phyloP scores from a whole-genome alignment of 1,140 invertebrate species.

The Adoxophyes honmai region DNA sequence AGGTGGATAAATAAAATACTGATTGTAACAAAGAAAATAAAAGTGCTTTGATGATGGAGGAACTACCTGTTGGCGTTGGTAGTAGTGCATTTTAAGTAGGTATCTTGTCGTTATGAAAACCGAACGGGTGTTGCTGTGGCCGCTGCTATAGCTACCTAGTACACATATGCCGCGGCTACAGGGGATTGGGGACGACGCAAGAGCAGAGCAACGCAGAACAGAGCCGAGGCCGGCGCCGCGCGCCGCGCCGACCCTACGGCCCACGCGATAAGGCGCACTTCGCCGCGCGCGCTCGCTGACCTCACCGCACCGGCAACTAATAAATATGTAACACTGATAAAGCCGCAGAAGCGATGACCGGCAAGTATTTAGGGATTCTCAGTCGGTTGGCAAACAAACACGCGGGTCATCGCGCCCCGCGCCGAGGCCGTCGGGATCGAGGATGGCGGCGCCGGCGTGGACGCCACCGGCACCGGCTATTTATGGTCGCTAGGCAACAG shows the following conservation, averaged over 20 bases:
- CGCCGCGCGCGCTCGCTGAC: conserved; percentile 60
- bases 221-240: conserved; percentile 55
- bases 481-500: conserved; percentile 31
- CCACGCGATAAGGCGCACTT: conserved; percentile 64
- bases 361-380: conserved; percentile 61
- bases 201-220: conserved; percentile 60
- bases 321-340: conserved; percentile 77
- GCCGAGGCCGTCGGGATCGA: neutral
- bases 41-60: too few relatives aligned
- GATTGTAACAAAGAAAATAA: too few relatives aligned
- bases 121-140: neutral
- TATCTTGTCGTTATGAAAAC: too few relatives aligned
- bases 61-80: too few relatives aligned
- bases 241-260: conserved; percentile 56
- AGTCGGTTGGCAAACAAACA: conserved; percentile 47
- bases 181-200: conserved; percentile 47
- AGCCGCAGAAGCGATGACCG: conserved; percentile 71
- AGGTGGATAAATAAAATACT: too few relatives aligned
- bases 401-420: conserved; percentile 43
- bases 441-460: conserved; percentile 22
- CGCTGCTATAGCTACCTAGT: conserved; percentile 25
- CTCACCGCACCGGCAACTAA: conserved; percentile 72
- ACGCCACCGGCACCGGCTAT: conserved; percentile 39
- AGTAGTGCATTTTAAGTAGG: too few relatives aligned
- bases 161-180: too few relatives aligned